Evolutionary conservation across 2,888 invertebrate species (phyloP).

Genomic region (Erynnis tages): DNA sequence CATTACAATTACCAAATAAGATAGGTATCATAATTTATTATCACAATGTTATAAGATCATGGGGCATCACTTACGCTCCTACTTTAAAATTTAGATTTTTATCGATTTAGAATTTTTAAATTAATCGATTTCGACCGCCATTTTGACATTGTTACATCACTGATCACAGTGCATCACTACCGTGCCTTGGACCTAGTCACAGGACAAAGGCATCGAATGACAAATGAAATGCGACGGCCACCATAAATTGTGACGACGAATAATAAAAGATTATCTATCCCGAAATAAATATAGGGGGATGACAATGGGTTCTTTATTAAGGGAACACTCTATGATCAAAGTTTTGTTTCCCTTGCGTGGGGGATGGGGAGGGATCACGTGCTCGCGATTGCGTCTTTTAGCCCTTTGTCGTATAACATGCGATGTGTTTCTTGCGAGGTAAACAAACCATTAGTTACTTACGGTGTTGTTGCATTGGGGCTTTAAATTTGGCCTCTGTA

Average conservation of each 20-base stretch:
- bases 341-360: constrained; percentile 41
- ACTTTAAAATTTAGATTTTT: no score
- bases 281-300: constrained; percentile 73
- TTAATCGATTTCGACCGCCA: no score
- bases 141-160: no score
- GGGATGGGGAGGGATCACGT: constrained; percentile 11
- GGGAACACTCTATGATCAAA: constrained; percentile 48
- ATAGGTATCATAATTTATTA: no score
- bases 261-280: constrained; percentile 77
- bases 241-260: constrained; percentile 73
- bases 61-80: no score
- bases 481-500: no score
- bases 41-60: no score
- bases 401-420: neutral
- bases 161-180: neutral
- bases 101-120: no score
- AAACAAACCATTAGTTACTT: no score
- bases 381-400: constrained; percentile 3
- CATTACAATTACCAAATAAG: no score
- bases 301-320: constrained; percentile 73
- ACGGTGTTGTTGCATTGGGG: no score
- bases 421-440: no score
- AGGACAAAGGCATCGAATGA: constrained; percentile 50
- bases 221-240: constrained; percentile 69
- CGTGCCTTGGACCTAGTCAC: constrained; percentile 5